Percentiles rank a stretch among this genome's conserved stretches.
phyloP scores from a whole-genome alignment of 2,888 invertebrate species.

The Patella caerulea region DNA sequence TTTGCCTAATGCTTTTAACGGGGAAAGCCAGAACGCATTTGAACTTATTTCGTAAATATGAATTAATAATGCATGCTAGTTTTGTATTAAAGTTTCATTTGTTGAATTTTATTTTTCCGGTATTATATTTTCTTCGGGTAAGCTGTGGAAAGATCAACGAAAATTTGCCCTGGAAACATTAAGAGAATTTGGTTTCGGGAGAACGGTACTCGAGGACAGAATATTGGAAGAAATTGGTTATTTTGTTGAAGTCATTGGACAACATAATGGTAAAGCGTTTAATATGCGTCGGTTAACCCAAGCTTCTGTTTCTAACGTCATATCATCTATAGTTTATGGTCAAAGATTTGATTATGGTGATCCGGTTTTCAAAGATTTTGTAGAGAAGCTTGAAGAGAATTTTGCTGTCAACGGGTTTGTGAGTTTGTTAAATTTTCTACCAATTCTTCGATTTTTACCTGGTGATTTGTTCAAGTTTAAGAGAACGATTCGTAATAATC shows the following conservation, averaged over 20 bases:
- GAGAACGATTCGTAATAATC: constrained; percentile 20
- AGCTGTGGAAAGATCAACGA: constrained; percentile 24
- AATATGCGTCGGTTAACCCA: constrained; percentile 10
- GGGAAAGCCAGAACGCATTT: too few relatives aligned
- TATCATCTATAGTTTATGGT: too few relatives aligned
- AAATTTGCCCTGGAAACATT: constrained; percentile 17
- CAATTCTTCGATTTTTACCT: constrained; percentile 39
- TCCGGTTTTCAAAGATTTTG: too few relatives aligned
- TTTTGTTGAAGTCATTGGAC: constrained; percentile 9
- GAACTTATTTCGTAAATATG: too few relatives aligned
- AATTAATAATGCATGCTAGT: too few relatives aligned
- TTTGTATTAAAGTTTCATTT: neutral
- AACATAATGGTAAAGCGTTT: neutral
- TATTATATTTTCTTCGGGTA: constrained; percentile 12
- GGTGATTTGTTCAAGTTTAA: constrained; percentile 41
- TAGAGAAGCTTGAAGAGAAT: too few relatives aligned
- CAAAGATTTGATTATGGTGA: too few relatives aligned
- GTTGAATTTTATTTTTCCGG: too few relatives aligned
- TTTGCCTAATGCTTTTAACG: too few relatives aligned
- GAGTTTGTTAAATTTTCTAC: constrained; percentile 29
- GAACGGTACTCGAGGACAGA: constrained; percentile 19
- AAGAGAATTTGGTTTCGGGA: constrained; percentile 24
- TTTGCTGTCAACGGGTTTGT: neutral
- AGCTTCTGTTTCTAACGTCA: too few relatives aligned
- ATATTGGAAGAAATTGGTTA: constrained; percentile 21